Evolutionary conservation across 2,113 vertebrate species (phyloP).

Genomic region (Pseudolaguvia tuberculata): DNA sequence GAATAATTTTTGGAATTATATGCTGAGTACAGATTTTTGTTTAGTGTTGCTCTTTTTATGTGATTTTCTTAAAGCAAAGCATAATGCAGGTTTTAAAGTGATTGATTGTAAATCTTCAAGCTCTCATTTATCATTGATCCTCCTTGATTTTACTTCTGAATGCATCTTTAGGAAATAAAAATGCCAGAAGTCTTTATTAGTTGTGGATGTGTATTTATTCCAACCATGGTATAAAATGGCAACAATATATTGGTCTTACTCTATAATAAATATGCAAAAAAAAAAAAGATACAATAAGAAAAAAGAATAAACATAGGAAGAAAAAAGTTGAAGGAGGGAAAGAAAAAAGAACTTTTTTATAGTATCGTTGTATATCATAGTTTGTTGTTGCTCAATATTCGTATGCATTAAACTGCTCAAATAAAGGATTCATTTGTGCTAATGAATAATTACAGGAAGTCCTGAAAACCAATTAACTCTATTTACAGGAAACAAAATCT

Average conservation of each 20-base stretch:
- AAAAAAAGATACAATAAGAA: background rate
- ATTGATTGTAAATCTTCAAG: background rate
- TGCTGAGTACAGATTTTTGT: background rate
- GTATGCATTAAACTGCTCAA: no score
- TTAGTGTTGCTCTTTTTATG: conserved; percentile 1
- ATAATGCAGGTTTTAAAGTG: background rate
- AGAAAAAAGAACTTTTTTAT: no score
- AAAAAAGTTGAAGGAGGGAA: background rate
- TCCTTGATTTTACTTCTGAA: conserved; percentile 8
- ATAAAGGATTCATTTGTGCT: no score
- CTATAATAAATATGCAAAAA: no score
- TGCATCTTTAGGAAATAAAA: conserved; percentile 13
- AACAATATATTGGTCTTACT: no score
- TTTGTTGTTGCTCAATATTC: no score
- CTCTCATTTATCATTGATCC: background rate
- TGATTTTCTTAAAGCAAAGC: background rate
- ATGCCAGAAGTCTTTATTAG: background rate
- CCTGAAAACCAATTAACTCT: background rate
- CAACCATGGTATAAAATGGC: background rate
- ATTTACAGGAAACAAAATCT: background rate
- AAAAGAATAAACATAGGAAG: background rate
- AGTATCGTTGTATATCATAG: no score
- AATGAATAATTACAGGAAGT: no score
- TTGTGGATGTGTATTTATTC: background rate
- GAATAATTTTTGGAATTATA: background rate